Evolutionary conservation across 2,888 invertebrate genomes (phyloP).

Genomic region (Smittia aterrima): DNA sequence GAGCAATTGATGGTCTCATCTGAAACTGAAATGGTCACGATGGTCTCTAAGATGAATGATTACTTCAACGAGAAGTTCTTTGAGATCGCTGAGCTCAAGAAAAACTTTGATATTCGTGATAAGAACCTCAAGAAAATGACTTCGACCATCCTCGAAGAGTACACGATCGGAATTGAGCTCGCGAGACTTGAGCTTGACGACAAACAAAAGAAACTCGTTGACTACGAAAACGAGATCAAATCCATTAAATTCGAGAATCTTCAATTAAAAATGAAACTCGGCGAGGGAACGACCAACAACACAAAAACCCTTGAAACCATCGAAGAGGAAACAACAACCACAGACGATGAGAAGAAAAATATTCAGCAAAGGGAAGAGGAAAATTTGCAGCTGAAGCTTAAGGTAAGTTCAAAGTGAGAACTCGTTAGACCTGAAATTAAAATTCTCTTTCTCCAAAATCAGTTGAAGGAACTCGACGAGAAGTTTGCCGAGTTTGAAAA

Average conservation of each 20-base stretch:
- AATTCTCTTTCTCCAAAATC: neutral
- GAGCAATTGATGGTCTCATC: constrained; percentile 51
- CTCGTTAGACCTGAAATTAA: constrained; percentile 42
- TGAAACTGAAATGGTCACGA: constrained; percentile 53
- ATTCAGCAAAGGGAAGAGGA: constrained; percentile 45
- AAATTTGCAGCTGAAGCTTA: constrained; percentile 43
- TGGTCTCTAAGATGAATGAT: constrained; percentile 54
- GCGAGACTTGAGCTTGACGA: constrained; percentile 53
- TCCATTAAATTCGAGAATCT: constrained; percentile 35
- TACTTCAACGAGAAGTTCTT: constrained; percentile 54
- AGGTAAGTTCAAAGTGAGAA: constrained; percentile 45
- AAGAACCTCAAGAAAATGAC: constrained; percentile 54
- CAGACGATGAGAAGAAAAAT: constrained; percentile 33
- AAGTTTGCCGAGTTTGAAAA: constrained; percentile 31
- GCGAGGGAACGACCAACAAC: neutral
- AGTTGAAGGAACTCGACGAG: constrained; percentile 32
- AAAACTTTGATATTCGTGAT: constrained; percentile 53
- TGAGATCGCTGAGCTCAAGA: constrained; percentile 51
- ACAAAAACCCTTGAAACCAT: neutral
- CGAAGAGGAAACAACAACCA: constrained; percentile 2
- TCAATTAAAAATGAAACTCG: constrained; percentile 31
- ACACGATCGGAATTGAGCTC: constrained; percentile 52
- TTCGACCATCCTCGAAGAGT: constrained; percentile 51
- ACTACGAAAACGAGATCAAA: constrained; percentile 26
- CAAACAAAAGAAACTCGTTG: constrained; percentile 45